Evolutionary conservation across 2,888 invertebrate species (phyloP), one percentile per base, ranked within the genome.

Genomic region (Alentia gelatinosa): DNA sequence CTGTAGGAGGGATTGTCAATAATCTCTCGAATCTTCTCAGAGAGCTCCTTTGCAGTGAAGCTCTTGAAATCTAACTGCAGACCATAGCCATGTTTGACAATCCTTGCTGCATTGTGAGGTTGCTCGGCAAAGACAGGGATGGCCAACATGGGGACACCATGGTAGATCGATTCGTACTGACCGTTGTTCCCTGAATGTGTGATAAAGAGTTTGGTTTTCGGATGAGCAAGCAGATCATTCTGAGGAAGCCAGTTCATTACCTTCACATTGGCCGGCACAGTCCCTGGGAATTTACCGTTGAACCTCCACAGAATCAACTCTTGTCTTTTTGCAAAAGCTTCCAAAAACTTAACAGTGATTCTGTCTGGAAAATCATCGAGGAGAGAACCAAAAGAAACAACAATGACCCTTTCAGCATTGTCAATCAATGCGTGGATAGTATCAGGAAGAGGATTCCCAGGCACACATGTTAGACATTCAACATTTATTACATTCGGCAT

Each of bases 101-200:
- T 90, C 30, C 79, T 79, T 0, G 3, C 12, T n/a, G 89, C 89
- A 74, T 89, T 89, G 40, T 89, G 75, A 1, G 68, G 89, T 42
- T 89, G 89, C 23, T 89, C 89, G 15, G 56, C 89, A 75, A 89
- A 89, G 4, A 89, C 23, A 15, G 89, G 89, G 75, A 89, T 75
- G 1, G 74, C 89, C 33, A 89, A 26, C 89, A 89, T 89, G 1
- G 89, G 89, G n/a, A 89, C 75, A 37, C 90, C 90, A 90, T 90
- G 90, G 84, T 83, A 90, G n/a, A 90, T 15, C n/a, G 90, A 74
- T 39, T 90, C 89, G 40, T 74, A 89, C n/a, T 74, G 89, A 1
- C 89, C 89, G 75, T 89, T 89, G 33, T 89, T 89, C 3, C 89
- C 89, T 63, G 40, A 39, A 26, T 89, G 89, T 30, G 89, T 89